These are phyloP conservation scores for Stichopus chloronotus DNA, from an alignment of 35 echinoderm and acorn worm species.

Conservation along the genomic window DNA sequence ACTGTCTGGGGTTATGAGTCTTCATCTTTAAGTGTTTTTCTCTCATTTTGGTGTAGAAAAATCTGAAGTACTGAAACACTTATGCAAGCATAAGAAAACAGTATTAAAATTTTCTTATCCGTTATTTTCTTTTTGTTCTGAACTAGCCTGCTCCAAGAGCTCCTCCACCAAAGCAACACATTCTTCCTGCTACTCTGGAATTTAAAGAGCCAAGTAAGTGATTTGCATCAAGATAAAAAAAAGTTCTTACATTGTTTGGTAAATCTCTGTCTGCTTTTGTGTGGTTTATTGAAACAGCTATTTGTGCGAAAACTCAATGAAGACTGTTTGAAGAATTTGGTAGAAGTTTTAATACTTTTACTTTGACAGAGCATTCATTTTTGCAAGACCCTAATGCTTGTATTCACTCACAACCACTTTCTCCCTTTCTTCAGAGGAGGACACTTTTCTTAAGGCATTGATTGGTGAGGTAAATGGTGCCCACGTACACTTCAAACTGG, in stretches of 20 bases:
- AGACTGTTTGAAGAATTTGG: no score
- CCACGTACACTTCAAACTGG: slow-evolving; percentile 87
- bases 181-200: slow-evolving; percentile 85
- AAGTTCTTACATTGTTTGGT: background rate
- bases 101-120: no score
- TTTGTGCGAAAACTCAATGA: no score
- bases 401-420: background rate
- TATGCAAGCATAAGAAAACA: no score
- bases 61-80: no score
- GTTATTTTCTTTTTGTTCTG: background rate
- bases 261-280: no score
- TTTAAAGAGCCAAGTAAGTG: slow-evolving; percentile 87
- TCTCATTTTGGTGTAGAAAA: no score
- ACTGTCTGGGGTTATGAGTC: no score
- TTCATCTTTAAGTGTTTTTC: no score
- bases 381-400: background rate
- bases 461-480: slow-evolving; percentile 84
- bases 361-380: background rate
- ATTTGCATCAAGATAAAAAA: background rate
- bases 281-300: no score
- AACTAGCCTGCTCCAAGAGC: slow-evolving; percentile 13
- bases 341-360: no score
- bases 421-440: slow-evolving; percentile 62
- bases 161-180: slow-evolving; percentile 46
- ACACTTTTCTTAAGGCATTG: slow-evolving; percentile 79